Percentiles rank a stretch among this genome's conserved stretches.
These are phyloP conservation scores for Menidia beryllina DNA, from an alignment of 2,113 vertebrate species.

Conservation along the genomic window DNA sequence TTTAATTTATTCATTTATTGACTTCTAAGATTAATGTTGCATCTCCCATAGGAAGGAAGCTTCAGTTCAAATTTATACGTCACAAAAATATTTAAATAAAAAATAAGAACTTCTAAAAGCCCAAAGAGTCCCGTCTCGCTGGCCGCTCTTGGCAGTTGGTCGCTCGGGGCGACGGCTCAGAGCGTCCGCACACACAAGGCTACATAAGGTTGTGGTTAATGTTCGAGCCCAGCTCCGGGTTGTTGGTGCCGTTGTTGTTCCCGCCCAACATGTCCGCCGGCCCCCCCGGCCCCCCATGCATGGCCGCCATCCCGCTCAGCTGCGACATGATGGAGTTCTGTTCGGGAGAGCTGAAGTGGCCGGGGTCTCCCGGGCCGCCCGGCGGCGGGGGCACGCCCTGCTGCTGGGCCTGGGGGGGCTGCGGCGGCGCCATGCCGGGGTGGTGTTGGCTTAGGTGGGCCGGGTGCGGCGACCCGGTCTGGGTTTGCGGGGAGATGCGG, in stretches of 20 bases:
- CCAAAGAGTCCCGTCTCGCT: slow-evolving; percentile 68
- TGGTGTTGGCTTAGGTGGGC: slow-evolving; percentile 81
- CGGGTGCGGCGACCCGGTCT: slow-evolving; percentile 91
- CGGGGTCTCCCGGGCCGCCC: slow-evolving; percentile 82
- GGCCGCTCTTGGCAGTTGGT: slow-evolving; percentile 63
- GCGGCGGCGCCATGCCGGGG: slow-evolving; percentile 84
- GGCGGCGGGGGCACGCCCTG: slow-evolving; percentile 79
- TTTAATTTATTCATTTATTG: slow-evolving; percentile 87
- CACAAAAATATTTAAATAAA: slow-evolving; percentile 86
- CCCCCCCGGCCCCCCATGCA: slow-evolving; percentile 89
- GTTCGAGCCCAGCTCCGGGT: slow-evolving; percentile 93
- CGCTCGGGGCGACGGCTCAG: slow-evolving; percentile 53
- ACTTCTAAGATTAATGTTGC: slow-evolving; percentile 81
- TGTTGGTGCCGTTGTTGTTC: slow-evolving; percentile 73
- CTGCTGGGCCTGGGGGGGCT: slow-evolving; percentile 81
- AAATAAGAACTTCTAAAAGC: slow-evolving; percentile 84
- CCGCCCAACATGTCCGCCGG: slow-evolving; percentile 89
- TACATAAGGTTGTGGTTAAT: slow-evolving; percentile 92
- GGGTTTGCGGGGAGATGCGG: slow-evolving; percentile 95
- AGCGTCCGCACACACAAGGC: slow-evolving; percentile 81
- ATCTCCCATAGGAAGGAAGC: slow-evolving; percentile 89
- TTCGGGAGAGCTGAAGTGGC: slow-evolving; percentile 79
- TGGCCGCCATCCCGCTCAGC: slow-evolving; percentile 90
- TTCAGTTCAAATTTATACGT: slow-evolving; percentile 84
- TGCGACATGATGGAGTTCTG: slow-evolving; percentile 92